Percentiles rank a stretch among this genome's conserved stretches.
Conservation (phyloP, 2,888 invertebrate species). For the Panopea generosa region DNA sequence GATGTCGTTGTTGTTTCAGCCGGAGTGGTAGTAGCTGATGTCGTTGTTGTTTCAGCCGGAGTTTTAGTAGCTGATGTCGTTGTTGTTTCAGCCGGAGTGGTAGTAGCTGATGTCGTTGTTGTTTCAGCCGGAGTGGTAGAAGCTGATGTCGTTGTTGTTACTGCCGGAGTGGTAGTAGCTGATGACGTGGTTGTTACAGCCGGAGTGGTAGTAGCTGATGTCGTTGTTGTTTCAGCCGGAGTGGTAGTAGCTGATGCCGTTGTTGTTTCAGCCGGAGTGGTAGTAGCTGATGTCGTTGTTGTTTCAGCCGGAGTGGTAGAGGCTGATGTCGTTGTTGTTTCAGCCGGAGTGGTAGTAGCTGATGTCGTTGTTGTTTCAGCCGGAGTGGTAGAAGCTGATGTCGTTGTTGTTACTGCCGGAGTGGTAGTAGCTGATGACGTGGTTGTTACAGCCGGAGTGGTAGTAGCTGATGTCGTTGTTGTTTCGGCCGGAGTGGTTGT, state of each 20-base stretch:
- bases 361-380: background rate
- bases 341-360: background rate
- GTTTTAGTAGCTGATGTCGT: background rate
- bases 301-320: background rate
- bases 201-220: background rate
- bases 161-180: background rate
- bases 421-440: too few relatives aligned
- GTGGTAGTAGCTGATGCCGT: background rate
- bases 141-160: background rate
- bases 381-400: background rate
- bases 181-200: background rate
- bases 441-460: too few relatives aligned
- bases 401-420: background rate
- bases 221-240: background rate
- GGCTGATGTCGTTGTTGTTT: background rate
- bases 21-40: background rate
- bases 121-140: background rate
- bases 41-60: background rate
- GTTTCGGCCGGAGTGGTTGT: too few relatives aligned
- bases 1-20: background rate
- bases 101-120: background rate
- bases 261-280: background rate
- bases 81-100: slow-evolving; percentile 5
- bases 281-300: background rate
- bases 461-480: too few relatives aligned